These are phyloP conservation scores for Caenorhabditis sp. DNA, from an alignment of 2,888 invertebrate species.

Conservation along the genomic window DNA sequence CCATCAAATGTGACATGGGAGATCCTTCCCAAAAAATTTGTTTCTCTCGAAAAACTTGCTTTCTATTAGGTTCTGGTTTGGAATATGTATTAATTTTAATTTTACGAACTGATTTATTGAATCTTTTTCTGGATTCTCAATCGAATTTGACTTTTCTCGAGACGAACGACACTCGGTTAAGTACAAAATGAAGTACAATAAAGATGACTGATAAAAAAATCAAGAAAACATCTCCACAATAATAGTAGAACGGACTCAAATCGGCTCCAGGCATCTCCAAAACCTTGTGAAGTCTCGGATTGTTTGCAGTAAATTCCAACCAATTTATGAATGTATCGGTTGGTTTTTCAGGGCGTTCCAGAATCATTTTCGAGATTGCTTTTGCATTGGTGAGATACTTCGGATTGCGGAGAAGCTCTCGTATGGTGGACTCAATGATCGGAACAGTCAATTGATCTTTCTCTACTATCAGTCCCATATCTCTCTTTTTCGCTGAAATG, in stretches of 20 bases:
- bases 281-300: constrained; percentile 54
- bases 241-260: constrained; percentile 50
- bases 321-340: constrained; percentile 56
- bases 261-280: constrained; percentile 43
- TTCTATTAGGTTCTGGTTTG: neutral
- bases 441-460: constrained; percentile 32
- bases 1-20: neutral
- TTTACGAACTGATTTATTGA: neutral
- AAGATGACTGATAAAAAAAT: neutral
- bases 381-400: constrained; percentile 52
- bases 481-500: constrained; percentile 34
- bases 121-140: neutral
- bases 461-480: constrained; percentile 48
- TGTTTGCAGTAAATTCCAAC: constrained; percentile 62
- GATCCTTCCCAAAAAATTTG: neutral
- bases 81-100: neutral
- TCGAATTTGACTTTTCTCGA: constrained; percentile 9
- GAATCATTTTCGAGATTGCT: constrained; percentile 57
- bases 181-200: neutral
- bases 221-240: constrained; percentile 50
- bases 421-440: constrained; percentile 37
- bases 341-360: constrained; percentile 40
- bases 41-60: constrained; percentile 9
- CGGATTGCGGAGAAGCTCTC: constrained; percentile 31
- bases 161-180: neutral